phyloP scores from a whole-genome alignment of 2,888 invertebrate genomes.

The Pammene aurita region DNA sequence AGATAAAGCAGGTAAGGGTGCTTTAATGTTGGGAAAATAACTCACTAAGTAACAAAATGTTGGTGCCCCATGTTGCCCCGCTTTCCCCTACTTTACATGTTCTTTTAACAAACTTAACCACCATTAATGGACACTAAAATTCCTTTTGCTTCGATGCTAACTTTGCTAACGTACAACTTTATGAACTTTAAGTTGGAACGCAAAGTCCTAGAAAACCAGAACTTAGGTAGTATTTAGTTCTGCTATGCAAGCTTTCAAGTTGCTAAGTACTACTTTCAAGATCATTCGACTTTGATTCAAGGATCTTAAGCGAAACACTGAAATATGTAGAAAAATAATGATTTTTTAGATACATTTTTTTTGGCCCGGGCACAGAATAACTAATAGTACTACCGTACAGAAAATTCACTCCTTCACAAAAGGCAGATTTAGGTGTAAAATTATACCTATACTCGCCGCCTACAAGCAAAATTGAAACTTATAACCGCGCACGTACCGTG shows the following conservation, averaged over 20 bases:
- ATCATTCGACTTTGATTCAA: not conserved
- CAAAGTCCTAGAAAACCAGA: conserved; percentile 7
- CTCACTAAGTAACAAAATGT: not conserved
- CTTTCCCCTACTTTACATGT: not conserved
- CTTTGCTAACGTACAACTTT: not conserved
- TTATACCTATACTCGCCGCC: no score
- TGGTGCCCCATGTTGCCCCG: no score
- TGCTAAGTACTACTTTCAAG: not conserved
- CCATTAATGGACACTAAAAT: not conserved
- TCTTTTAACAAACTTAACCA: not conserved
- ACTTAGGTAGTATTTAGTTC: not conserved
- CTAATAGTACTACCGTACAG: no score
- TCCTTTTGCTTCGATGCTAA: conserved; percentile 4
- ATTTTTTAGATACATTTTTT: no score
- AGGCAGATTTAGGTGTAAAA: no score
- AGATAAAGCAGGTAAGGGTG: no score
- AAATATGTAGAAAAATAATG: no score
- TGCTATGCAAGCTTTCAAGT: not conserved
- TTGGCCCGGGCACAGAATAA: no score
- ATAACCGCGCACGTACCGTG: no score
- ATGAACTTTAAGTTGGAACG: not conserved
- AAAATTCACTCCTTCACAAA: no score
- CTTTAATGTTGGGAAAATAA: not conserved
- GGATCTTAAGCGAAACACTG: not conserved
- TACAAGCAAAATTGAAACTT: no score